Evolutionary conservation across 2,113 vertebrate genomes (phyloP).

Genomic region (Entelurus aequoreus): DNA sequence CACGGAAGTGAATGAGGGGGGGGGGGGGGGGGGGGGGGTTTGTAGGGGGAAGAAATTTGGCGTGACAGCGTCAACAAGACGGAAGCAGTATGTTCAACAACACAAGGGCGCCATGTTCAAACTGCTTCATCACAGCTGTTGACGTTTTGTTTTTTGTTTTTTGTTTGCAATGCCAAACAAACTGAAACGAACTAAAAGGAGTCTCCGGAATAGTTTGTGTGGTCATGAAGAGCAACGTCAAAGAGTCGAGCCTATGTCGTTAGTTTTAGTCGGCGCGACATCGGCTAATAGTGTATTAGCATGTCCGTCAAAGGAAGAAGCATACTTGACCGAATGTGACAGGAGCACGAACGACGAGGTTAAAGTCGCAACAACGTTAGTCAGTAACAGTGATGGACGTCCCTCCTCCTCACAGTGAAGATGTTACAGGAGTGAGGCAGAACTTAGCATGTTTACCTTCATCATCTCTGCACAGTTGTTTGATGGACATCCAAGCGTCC

Average conservation of each 20-base stretch:
- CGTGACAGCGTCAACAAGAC: no score
- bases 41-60: no score
- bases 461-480: conserved; percentile 60
- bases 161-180: conserved; percentile 30
- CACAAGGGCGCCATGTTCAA: conserved; percentile 16
- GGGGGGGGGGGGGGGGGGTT: no score
- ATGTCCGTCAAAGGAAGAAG: not conserved
- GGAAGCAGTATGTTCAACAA: not conserved
- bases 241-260: not conserved
- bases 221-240: not conserved
- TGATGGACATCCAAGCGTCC: conserved; percentile 73
- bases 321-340: no score
- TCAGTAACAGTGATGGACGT: not conserved
- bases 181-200: conserved; percentile 3
- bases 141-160: not conserved
- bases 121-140: not conserved
- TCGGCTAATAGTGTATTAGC: no score
- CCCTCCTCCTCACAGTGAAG: not conserved
- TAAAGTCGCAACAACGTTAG: not conserved
- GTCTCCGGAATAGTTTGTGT: not conserved
- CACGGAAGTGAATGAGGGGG: no score
- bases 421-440: not conserved
- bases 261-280: conserved; percentile 4
- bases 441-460: conserved; percentile 31
- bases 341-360: no score